A percentile compares a stretch with the other conserved stretches of the same genome.
Conservation (phyloP, 1,140 invertebrate genomes). For the Drosophila navojoa region DNA sequence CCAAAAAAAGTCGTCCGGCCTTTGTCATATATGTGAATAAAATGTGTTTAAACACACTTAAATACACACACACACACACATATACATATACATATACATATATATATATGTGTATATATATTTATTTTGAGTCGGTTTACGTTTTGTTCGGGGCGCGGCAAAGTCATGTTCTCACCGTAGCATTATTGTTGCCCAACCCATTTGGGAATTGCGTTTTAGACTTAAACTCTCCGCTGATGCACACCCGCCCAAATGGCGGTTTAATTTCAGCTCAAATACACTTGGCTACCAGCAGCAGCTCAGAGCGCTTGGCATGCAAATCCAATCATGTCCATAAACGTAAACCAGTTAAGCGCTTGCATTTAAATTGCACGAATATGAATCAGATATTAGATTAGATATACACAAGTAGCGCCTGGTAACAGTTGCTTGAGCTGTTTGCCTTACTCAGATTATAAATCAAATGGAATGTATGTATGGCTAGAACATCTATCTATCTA, state of each 20-base stretch:
- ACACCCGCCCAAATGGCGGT: not conserved
- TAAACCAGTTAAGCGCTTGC: slow-evolving; percentile 22
- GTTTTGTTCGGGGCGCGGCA: slow-evolving; percentile 13
- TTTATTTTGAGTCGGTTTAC: slow-evolving; percentile 5
- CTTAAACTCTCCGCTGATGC: slow-evolving; percentile 14
- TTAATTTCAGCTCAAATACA: not conserved
- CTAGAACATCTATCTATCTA: too few species aligned
- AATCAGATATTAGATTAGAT: too few species aligned
- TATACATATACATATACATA: not conserved
- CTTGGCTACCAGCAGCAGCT: not conserved
- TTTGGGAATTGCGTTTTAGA: slow-evolving; percentile 37
- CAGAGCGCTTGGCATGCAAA: slow-evolving; percentile 21
- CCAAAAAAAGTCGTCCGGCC: slow-evolving; percentile 19
- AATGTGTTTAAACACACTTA: slow-evolving; percentile 15
- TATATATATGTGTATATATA: slow-evolving; percentile 1
- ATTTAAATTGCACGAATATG: slow-evolving; percentile 23
- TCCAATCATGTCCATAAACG: slow-evolving; percentile 17
- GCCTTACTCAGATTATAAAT: too few species aligned
- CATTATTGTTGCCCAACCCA: slow-evolving; percentile 24
- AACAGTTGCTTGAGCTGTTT: not conserved
- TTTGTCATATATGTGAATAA: slow-evolving; percentile 16
- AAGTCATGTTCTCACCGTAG: slow-evolving; percentile 27
- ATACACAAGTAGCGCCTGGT: not conserved
- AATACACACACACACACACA: not conserved
- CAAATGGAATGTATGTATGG: too few species aligned